Conservation (phyloP, 2,113 vertebrate genomes). For the Salvelinus alpinus region DNA sequence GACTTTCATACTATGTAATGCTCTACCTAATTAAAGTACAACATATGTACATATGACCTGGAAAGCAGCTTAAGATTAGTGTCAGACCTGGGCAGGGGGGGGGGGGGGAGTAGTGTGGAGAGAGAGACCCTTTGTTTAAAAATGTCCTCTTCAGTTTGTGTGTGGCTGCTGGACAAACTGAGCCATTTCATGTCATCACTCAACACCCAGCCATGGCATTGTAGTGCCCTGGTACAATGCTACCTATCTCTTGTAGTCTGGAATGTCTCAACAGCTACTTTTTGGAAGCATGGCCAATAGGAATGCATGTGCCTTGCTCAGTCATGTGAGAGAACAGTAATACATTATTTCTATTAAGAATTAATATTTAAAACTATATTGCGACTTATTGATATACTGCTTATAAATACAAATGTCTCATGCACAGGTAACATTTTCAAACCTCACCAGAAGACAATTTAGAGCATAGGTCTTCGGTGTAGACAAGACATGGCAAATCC, state of each 20-base stretch:
- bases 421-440: too few species aligned
- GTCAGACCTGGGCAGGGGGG: constrained; percentile 39
- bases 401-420: background rate
- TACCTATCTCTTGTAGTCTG: constrained; percentile 11
- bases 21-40: constrained; percentile 91
- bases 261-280: constrained; percentile 16
- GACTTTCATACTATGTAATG: constrained; percentile 85
- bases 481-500: background rate
- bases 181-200: constrained; percentile 3
- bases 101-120: background rate
- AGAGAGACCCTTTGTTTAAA: constrained; percentile 42
- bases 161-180: constrained; percentile 38
- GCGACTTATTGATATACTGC: background rate
- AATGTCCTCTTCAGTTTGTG: constrained; percentile 16
- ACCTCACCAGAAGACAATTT: too few species aligned
- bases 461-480: background rate
- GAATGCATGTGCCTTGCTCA: background rate
- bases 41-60: constrained; percentile 87
- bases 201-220: background rate
- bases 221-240: constrained; percentile 10
- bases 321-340: background rate
- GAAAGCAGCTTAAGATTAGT: constrained; percentile 80
- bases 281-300: background rate
- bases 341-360: background rate
- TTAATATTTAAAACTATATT: too few species aligned